phyloP scores from a whole-genome alignment of 2,797 vertebrate genomes.

The Gallirallus australis region DNA sequence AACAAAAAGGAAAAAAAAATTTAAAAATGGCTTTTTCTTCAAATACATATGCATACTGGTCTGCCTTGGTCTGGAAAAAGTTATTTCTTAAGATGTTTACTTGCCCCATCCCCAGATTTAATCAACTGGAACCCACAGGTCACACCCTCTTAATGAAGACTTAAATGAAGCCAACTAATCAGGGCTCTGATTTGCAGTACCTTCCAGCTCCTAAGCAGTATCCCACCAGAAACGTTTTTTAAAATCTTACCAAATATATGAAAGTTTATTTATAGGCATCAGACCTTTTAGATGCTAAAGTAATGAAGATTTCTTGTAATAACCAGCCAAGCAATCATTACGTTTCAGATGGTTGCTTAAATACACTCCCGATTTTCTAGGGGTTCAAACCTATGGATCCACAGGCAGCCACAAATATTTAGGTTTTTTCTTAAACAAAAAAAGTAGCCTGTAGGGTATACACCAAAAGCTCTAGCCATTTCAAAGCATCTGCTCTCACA shows the following conservation, averaged over 20 bases:
- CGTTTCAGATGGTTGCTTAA: too few species aligned
- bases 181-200: neutral
- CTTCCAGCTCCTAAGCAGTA: neutral
- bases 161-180: neutral
- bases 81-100: neutral
- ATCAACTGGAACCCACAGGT: neutral
- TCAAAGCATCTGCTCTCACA: neutral
- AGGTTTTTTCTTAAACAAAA: neutral
- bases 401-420: neutral
- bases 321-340: neutral
- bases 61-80: neutral
- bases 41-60: neutral
- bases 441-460: neutral
- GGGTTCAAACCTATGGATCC: neutral
- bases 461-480: neutral
- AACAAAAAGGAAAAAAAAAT: neutral
- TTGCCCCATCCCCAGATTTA: neutral
- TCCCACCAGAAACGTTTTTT: neutral
- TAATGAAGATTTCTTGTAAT: neutral
- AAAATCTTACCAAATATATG: neutral
- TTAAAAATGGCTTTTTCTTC: neutral
- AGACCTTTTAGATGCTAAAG: neutral
- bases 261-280: neutral
- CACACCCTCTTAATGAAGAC: conserved; percentile 1
- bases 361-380: neutral